Conservation (phyloP, 2,888 invertebrate species). For the Druceiella hillmani region DNA sequence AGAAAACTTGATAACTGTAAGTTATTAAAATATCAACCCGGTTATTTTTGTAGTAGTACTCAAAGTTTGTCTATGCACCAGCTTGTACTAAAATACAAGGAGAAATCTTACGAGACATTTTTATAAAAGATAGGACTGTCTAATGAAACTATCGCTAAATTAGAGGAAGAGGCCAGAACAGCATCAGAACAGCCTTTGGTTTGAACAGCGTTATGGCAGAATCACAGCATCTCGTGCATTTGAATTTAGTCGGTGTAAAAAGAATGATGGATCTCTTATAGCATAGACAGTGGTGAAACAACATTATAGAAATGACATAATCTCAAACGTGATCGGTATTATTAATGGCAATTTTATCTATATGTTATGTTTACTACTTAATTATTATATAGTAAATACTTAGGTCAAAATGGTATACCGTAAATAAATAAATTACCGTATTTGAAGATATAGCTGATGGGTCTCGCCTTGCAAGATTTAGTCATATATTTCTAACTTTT, state of each 20-base stretch:
- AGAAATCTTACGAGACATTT: slow-evolving; percentile 18
- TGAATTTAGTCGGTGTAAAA: slow-evolving; percentile 28
- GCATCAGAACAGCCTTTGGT: slow-evolving; percentile 23
- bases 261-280: slow-evolving; percentile 22
- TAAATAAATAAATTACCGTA: too few species aligned
- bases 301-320: too few species aligned
- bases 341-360: too few species aligned
- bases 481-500: too few species aligned
- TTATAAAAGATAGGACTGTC: slow-evolving; percentile 12
- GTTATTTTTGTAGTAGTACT: slow-evolving; percentile 14
- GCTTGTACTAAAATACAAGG: slow-evolving; percentile 19
- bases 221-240: slow-evolving; percentile 28
- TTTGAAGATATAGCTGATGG: too few species aligned
- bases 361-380: too few species aligned
- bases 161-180: slow-evolving; percentile 18
- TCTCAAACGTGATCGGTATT: too few species aligned
- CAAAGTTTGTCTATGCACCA: slow-evolving; percentile 18
- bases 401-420: too few species aligned
- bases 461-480: too few species aligned
- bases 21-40: slow-evolving; percentile 24
- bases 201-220: slow-evolving; percentile 28
- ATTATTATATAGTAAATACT: too few species aligned
- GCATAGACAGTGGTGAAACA: slow-evolving; percentile 22
- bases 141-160: slow-evolving; percentile 8
- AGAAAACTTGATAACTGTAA: slow-evolving; percentile 23